Evolutionary conservation across 2,113 vertebrate genomes (phyloP), one percentile per base, ranked within the genome.

Genomic region (Microtus montanus): DNA sequence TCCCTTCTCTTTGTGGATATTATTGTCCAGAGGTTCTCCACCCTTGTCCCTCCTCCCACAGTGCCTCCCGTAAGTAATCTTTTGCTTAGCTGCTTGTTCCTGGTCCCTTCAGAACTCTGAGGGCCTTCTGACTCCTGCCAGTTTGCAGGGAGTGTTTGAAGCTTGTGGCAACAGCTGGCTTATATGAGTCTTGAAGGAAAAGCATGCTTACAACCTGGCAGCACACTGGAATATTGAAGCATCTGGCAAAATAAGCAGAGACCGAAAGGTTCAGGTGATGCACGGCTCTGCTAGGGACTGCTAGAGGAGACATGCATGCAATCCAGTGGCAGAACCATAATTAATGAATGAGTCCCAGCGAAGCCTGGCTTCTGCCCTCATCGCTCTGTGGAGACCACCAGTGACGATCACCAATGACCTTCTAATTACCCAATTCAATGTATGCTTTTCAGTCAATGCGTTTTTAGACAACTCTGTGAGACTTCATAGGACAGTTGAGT

Each of bases 111-210:
- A 83, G 88, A 90, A 26, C 70, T 90, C 47, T 0, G 7, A 95
- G 73, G 84, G 78, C 79, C 79, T 96, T 96, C 71, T 30, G 77
- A 92, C 70, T 89, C 75, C 91, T 95, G 96, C 93, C 94, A 91
- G 95, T 95, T 95, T 96, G 89, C 94, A 89, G 89, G 92, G 95
- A 97, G 92, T 89, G 26, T 95, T 77, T 80, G 87, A 96, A 95
- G 96, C 94, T 96, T 96, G 93, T 87, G 80, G 89, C 85, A 96
- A 95, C 97, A 98, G 97, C 97, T 98, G 97, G 96, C 95, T 96
- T 97, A 97, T 98, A 97, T 73, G 96, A 96, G 97, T 75, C 97
- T 97, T 98, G 83, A 96, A 97, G 97, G 97, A 95, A 86, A 94
- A 96, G 90, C 83, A 68, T 64, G 68, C 82, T 68, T 92, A 90